phyloP scores from a whole-genome alignment of 2,797 vertebrate species.

The Pseudochirops corinnae region DNA sequence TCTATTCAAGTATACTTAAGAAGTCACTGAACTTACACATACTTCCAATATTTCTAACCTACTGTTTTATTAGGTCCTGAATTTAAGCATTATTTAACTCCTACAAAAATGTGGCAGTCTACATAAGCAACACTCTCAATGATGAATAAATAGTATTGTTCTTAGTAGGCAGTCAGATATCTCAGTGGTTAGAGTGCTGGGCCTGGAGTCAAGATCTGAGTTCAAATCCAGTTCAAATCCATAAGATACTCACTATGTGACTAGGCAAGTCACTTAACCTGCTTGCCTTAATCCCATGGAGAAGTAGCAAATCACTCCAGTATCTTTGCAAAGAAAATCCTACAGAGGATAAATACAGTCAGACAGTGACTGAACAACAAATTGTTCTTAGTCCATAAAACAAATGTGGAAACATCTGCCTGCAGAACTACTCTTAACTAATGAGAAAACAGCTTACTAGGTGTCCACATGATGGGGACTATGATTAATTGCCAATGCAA shows the following conservation, averaged over 20 bases:
- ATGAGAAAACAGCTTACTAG: neutral
- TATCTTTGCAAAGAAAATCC: neutral
- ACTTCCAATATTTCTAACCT: neutral
- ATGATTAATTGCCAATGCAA: slow-evolving; percentile 18
- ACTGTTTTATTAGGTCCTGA: neutral
- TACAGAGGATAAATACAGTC: neutral
- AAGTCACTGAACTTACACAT: neutral
- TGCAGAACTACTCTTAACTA: neutral
- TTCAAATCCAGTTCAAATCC: neutral
- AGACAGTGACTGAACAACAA: neutral
- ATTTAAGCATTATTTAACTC: slow-evolving; percentile 16
- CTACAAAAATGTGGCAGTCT: slow-evolving; percentile 2
- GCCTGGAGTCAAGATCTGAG: neutral
- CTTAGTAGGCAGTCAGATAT: neutral
- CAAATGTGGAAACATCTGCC: neutral
- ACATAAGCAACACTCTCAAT: slow-evolving; percentile 25
- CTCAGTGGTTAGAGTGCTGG: neutral
- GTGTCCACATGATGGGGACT: slow-evolving; percentile 7
- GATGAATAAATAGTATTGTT: slow-evolving; percentile 10
- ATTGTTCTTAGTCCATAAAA: neutral
- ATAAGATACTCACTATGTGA: neutral
- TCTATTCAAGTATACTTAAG: neutral
- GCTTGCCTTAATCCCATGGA: neutral
- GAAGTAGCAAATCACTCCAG: neutral
- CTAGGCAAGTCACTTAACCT: neutral